Evolutionary conservation across 2,113 vertebrate species (phyloP), one percentile per base, ranked within the genome.

Genomic region (Thymallus thymallus): DNA sequence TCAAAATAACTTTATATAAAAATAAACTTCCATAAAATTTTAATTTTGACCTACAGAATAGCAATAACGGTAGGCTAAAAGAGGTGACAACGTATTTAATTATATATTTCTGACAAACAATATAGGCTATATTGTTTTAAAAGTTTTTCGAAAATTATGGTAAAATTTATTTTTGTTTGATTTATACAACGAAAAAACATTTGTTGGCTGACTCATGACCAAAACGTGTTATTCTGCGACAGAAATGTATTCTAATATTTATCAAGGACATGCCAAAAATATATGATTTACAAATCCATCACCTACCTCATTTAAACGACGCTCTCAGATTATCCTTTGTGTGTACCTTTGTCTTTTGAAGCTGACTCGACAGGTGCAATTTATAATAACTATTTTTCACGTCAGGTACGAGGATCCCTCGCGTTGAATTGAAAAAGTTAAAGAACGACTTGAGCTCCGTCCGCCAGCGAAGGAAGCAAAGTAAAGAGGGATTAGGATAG

Each of bases 401-500:
- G 71, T 64, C 71, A 62, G 61, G 26, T 26, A 63, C 2, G 3
- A n/a, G 6, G 9, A 22, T 6, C 24, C 41, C 41, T 20, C 9
- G 7, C 6, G 20, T 26, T 26, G 24, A 3, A 29, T 5, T 35
- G 29, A 26, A 70, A 14, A 73, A 51, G n/a, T 5, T 63, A n/a
- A 41, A 63, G n/a, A 63, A 22, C 22, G 55, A 45, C 51, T 32
- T 60, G 30, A 20, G 76, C 71, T 67, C 69, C 75, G 75, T 58
- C 48, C 46, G 63, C 69, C 62, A 61, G 70, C 32, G 69, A 68
- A 61, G 51, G 70, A 32, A 29, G 65, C 48, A 68, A 72, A 51
- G 45, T 55, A 73, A 67, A 72, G 62, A 76, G 70, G 29, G 20
- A 30, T 30, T 26, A 55, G 58, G 30, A 67, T 35, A 67, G 76